These are phyloP conservation scores for Chondrosia reniformis DNA, from an alignment of 37 sponge, comb jelly and placozoan species.

Conservation along the genomic window DNA sequence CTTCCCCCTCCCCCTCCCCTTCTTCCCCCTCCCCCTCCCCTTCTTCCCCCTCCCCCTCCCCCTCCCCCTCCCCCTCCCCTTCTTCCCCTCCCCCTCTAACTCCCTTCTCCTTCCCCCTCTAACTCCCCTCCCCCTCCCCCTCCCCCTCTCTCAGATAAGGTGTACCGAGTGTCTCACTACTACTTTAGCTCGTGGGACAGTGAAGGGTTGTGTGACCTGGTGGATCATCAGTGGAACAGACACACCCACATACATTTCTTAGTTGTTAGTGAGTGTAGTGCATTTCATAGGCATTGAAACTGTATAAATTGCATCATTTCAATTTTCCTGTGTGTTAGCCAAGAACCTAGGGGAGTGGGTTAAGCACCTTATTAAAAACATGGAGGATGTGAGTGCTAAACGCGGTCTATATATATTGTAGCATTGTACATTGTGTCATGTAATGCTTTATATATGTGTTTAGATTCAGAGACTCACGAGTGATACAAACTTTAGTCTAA, in stretches of 20 bases:
- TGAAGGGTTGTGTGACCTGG: constrained; percentile 18
- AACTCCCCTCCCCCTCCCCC: background rate
- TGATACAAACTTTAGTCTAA: constrained; percentile 50
- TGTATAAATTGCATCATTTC: background rate
- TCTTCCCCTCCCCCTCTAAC: background rate
- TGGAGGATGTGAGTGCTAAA: constrained; percentile 61
- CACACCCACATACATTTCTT: constrained; percentile 4
- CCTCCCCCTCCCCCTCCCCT: background rate
- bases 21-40: no score
- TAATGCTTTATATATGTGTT: background rate
- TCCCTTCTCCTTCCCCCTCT: background rate
- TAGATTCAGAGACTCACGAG: constrained; percentile 25
- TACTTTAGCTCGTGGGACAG: constrained; percentile 9
- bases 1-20: no score
- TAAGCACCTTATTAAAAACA: constrained; percentile 58
- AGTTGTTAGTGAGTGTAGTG: constrained; percentile 15
- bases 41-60: background rate
- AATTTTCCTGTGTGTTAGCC: no score
- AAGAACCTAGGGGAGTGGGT: constrained; percentile 65
- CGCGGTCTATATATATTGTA: no score
- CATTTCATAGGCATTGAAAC: background rate
- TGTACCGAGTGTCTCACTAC: constrained; percentile 18
- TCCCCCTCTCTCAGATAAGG: background rate
- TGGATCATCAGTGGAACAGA: constrained; percentile 11
- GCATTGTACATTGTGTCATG: background rate